Conservation (phyloP, 2,888 invertebrate species). For the Tubulanus polymorphus region DNA sequence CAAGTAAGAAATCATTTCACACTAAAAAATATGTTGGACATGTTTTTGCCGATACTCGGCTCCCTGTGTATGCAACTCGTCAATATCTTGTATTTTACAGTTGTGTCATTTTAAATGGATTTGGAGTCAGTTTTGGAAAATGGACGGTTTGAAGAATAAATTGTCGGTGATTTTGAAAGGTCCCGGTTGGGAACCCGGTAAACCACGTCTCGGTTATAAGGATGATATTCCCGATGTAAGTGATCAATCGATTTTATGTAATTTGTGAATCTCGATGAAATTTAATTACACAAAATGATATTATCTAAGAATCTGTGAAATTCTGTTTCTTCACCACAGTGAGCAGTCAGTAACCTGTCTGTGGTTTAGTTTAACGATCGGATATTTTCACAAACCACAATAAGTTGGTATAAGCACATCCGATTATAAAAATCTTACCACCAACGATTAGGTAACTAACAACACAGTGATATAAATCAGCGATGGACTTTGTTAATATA, state of each 20-base stretch:
- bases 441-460: too few species aligned
- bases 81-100: constrained; percentile 55
- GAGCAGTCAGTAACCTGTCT: too few species aligned
- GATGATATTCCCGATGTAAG: constrained; percentile 71
- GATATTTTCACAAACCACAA: too few species aligned
- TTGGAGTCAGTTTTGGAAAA: constrained; percentile 61
- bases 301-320: not conserved
- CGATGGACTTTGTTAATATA: too few species aligned
- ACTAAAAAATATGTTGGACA: not conserved
- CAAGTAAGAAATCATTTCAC: constrained; percentile 60
- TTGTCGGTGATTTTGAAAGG: constrained; percentile 73
- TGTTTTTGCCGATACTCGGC: not conserved
- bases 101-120: constrained; percentile 71
- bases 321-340: too few species aligned
- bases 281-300: not conserved
- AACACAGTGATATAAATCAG: too few species aligned
- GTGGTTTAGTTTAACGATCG: too few species aligned
- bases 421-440: too few species aligned
- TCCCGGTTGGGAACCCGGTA: constrained; percentile 83
- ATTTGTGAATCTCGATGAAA: not conserved
- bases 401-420: too few species aligned
- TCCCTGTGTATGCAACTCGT: not conserved
- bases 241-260: not conserved
- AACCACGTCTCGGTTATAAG: constrained; percentile 68
- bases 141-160: constrained; percentile 63